These are phyloP conservation scores for Tragelaphus oryx DNA, from an alignment of 2,797 vertebrate species.

Conservation along the genomic window DNA sequence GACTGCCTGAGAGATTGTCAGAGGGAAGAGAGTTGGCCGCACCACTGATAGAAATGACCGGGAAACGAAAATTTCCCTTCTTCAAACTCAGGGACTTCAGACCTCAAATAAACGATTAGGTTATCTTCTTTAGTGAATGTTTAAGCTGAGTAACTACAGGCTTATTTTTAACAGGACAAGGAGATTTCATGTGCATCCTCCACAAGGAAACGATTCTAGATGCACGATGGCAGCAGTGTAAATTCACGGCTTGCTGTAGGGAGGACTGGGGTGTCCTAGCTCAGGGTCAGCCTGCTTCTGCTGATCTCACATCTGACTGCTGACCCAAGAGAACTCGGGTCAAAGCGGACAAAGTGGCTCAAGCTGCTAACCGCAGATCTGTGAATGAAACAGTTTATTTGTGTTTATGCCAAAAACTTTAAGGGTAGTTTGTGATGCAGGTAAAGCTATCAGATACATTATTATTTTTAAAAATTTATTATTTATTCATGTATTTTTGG, in stretches of 20 bases:
- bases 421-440: neutral
- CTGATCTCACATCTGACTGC: neutral
- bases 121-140: neutral
- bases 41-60: neutral
- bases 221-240: neutral
- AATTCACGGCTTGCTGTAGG: neutral
- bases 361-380: neutral
- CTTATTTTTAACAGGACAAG: neutral
- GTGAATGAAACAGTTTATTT: neutral
- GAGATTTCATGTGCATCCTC: neutral
- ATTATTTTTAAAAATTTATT: neutral
- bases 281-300: neutral
- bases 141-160: neutral
- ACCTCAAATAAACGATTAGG: neutral
- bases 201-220: neutral
- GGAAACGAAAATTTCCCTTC: neutral
- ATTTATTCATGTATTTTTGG: neutral
- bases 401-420: neutral
- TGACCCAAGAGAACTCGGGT: neutral
- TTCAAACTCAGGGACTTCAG: neutral
- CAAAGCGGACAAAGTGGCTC: neutral
- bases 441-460: neutral
- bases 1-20: neutral
- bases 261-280: neutral
- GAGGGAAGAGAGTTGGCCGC: neutral